Conservation (phyloP, 2,888 invertebrate species). For the Minunthozetes semirufus region DNA sequence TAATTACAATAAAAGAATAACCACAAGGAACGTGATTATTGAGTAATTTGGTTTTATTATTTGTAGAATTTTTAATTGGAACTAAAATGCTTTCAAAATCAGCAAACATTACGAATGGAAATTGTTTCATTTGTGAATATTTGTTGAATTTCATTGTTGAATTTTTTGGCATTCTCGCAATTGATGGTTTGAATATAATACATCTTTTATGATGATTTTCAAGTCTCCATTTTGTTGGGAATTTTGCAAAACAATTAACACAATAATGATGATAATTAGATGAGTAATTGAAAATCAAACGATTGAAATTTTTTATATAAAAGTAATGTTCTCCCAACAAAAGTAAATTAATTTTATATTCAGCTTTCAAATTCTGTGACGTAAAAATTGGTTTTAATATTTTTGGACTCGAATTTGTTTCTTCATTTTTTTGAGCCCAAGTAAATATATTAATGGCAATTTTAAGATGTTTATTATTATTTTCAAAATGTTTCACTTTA, state of each 20-base stretch:
- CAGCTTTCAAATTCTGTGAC: background rate
- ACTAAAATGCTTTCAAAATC: background rate
- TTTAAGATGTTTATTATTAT: background rate
- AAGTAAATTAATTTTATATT: background rate
- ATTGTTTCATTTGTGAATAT: background rate
- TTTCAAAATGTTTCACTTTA: background rate
- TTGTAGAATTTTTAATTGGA: background rate
- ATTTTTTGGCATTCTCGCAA: background rate
- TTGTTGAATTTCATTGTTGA: background rate
- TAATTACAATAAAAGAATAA: background rate
- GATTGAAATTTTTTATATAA: background rate
- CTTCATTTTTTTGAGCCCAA: background rate
- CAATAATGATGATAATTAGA: background rate
- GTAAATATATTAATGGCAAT: background rate
- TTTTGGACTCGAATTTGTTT: background rate
- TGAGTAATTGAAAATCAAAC: background rate
- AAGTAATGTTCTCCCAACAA: background rate
- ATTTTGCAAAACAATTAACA: background rate
- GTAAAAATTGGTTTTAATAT: background rate
- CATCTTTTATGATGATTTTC: background rate
- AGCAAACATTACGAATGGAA: background rate
- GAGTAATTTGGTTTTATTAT: background rate
- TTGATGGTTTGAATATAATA: background rate
- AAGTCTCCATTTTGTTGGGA: background rate
- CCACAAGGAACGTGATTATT: background rate